Conservation (phyloP, 2,797 vertebrate species). For the Micromesistius poutassou region DNA sequence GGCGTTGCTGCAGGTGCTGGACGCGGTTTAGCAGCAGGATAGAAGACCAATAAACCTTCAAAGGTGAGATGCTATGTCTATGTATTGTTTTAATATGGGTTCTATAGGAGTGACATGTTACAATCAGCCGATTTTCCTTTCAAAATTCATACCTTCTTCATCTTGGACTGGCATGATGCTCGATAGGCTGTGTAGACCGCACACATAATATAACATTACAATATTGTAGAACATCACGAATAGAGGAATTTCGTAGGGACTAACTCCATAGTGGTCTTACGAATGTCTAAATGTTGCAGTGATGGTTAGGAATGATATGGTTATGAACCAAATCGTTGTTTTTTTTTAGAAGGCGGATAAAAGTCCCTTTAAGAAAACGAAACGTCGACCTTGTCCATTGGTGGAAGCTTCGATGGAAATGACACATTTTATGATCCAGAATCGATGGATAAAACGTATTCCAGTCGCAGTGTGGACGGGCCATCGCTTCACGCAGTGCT, state of each 20-base stretch:
- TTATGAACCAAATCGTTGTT: too few species aligned
- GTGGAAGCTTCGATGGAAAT: neutral
- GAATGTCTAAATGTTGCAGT: too few species aligned
- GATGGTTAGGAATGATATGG: neutral
- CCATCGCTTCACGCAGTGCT: neutral
- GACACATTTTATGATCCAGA: too few species aligned
- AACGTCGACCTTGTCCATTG: neutral
- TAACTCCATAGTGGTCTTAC: neutral
- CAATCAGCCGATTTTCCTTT: neutral
- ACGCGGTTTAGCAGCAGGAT: constrained; percentile 60
- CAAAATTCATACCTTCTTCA: neutral
- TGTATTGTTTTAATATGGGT: neutral
- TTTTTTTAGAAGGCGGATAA: neutral
- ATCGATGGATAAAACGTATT: neutral
- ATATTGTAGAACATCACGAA: neutral
- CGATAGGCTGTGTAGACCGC: neutral
- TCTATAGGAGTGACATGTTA: neutral
- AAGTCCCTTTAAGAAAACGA: neutral
- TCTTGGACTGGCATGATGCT: neutral
- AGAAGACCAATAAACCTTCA: constrained; percentile 47
- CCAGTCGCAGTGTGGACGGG: neutral
- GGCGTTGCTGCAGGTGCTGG: constrained; percentile 67
- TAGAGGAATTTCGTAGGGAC: neutral
- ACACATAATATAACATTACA: neutral
- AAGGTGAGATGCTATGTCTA: neutral